Evolutionary conservation across 2,888 invertebrate species (phyloP).

Genomic region (Hypselothyrea guttata): DNA sequence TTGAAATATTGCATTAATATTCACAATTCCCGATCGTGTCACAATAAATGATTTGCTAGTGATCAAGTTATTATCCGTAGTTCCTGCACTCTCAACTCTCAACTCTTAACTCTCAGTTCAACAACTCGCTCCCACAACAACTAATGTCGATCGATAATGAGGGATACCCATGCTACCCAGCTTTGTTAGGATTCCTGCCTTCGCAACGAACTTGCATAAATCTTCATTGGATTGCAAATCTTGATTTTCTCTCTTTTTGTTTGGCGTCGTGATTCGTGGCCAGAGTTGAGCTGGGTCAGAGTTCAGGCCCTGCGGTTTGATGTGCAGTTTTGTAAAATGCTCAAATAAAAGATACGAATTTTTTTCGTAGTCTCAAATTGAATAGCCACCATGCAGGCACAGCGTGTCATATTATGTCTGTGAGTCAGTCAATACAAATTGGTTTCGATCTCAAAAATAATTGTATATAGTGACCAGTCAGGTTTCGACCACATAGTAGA

Average conservation of each 20-base stretch:
- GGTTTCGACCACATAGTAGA: slow-evolving; percentile 25
- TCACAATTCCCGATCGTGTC: slow-evolving; percentile 65
- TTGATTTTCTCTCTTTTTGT: slow-evolving; percentile 7
- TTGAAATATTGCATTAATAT: slow-evolving; percentile 38
- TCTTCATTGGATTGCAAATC: slow-evolving; percentile 53
- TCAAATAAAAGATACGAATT: slow-evolving; percentile 62
- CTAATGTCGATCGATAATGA: slow-evolving; percentile 67
- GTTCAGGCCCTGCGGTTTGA: slow-evolving; percentile 70
- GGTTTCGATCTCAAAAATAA: slow-evolving; percentile 19
- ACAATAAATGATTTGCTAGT: slow-evolving; percentile 72
- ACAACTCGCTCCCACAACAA: slow-evolving; percentile 40
- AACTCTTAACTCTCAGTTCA: neutral
- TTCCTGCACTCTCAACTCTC: slow-evolving; percentile 27
- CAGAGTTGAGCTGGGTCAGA: slow-evolving; percentile 58
- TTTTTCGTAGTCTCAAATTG: slow-evolving; percentile 30
- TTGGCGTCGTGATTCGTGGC: slow-evolving; percentile 64
- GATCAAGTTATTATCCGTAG: slow-evolving; percentile 71
- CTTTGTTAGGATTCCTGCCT: slow-evolving; percentile 21
- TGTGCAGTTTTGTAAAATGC: slow-evolving; percentile 70
- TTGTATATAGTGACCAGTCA: slow-evolving; percentile 26
- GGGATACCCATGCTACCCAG: slow-evolving; percentile 63
- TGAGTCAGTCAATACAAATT: slow-evolving; percentile 35
- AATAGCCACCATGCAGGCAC: slow-evolving; percentile 28
- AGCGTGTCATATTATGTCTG: slow-evolving; percentile 46
- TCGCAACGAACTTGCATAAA: slow-evolving; percentile 62